Evolutionary conservation across 1,140 invertebrate genomes (phyloP).

Genomic region (Diachasma alloeum): DNA sequence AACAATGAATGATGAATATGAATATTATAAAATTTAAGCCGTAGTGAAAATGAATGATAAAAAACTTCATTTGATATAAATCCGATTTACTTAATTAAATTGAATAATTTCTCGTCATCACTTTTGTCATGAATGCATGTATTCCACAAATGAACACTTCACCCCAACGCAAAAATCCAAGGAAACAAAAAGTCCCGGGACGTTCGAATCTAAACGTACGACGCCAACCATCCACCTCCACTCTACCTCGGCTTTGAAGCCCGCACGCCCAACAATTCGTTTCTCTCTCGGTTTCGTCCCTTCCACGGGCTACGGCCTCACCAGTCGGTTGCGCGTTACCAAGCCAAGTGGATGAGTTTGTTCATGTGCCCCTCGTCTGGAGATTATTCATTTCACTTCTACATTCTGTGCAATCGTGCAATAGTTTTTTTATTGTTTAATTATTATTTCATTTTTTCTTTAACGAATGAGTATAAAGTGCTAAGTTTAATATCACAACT

Average conservation of each 20-base stretch:
- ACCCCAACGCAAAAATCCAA: neutral
- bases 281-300: conserved; percentile 21
- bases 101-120: too few species aligned
- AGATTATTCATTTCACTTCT: neutral
- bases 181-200: neutral
- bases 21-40: too few species aligned
- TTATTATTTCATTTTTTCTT: neutral
- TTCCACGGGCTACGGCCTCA: conserved; percentile 20
- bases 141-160: too few species aligned
- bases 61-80: too few species aligned
- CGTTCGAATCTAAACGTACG: conserved; percentile 9
- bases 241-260: conserved; percentile 7
- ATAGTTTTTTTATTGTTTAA: conserved; percentile 2
- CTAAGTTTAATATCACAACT: neutral
- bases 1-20: too few species aligned
- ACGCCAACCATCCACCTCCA: neutral
- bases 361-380: conserved; percentile 41
- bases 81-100: too few species aligned
- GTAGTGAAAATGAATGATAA: too few species aligned
- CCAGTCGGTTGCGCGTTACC: conserved; percentile 53
- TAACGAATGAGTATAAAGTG: neutral
- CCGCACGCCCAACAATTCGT: conserved; percentile 15
- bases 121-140: too few species aligned
- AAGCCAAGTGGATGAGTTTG: conserved; percentile 54
- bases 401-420: neutral